Base-by-base conservation (phyloP, 92 coral and sea anemone genomes). In the Paramuricea clavata region DNA sequence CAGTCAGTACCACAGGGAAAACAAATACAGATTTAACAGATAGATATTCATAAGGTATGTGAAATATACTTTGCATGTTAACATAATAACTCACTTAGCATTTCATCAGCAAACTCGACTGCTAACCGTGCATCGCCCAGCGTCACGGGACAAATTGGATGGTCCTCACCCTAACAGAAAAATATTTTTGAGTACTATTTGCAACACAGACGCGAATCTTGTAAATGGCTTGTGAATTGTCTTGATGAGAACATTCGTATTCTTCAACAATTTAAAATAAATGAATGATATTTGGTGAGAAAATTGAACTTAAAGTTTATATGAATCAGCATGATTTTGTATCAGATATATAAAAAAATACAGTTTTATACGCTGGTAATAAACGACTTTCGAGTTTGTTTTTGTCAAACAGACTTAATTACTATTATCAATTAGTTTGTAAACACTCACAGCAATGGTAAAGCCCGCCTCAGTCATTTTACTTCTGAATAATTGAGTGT, bases 121-220 rank as follows among this genome's bases (percentile, higher is more conserved):
- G 99, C 98, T 23, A 96, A 89, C 17, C 95, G 94, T 32, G 93
- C 98, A 79, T 96, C 99, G 10, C 99, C 98, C 21, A 96, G 92
- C 99, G 94, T 96, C 57, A 96, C 92, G 10, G 99, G 99, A 12
- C 89, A 82, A 36, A 96, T 94, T 6, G 99, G 98, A 73, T 96
- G 99, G 52, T 93, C 94, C 2, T 93, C 99, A 50, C 99, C 99
- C 99, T 96, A 43, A 9, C 42, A 61, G 21, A 10, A 33, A 83
- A 57, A 49, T n/a, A n/a, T n/a, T n/a, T n/a, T n/a, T n/a, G n/a
- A n/a, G n/a, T n/a, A n/a, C n/a, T n/a, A n/a, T n/a, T n/a, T n/a
- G n/a, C n/a, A n/a, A n/a, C n/a, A n/a, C n/a, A n/a, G n/a, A n/a
- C n/a, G n/a, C n/a, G n/a, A n/a, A n/a, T n/a, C n/a, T n/a, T n/a